Percentiles rank a stretch among this genome's conserved stretches.
phyloP scores from a whole-genome alignment of 2,888 invertebrate species.

The Eugnorisma glareosa region DNA sequence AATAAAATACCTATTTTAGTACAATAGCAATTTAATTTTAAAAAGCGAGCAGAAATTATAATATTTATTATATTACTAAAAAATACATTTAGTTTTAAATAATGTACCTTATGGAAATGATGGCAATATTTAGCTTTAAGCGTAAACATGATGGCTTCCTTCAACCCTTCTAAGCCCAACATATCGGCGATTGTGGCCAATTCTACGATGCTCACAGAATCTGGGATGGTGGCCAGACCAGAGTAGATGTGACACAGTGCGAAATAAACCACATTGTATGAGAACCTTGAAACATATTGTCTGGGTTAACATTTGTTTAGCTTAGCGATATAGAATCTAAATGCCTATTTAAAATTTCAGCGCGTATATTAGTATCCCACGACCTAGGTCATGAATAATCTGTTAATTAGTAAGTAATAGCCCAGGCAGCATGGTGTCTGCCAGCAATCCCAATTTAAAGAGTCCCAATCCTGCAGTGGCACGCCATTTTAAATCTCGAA shows the following conservation, averaged over 20 bases:
- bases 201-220: conserved; percentile 96
- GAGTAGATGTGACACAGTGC: conserved; percentile 98
- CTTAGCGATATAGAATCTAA: not conserved
- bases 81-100: not conserved
- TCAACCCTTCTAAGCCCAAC: conserved; percentile 96
- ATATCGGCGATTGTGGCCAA: conserved; percentile 97
- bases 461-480: not conserved
- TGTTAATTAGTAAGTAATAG: conserved; percentile 14
- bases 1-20: conserved; percentile 4
- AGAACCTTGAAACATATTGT: conserved; percentile 90
- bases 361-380: conserved; percentile 1
- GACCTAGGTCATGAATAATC: not conserved
- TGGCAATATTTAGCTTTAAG: conserved; percentile 97
- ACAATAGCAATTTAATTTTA: conserved; percentile 1
- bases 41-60: not conserved
- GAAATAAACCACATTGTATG: conserved; percentile 96
- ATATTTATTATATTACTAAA: not conserved
- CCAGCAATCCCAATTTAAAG: conserved; percentile 9
- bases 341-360: not conserved
- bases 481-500: not conserved
- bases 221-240: conserved; percentile 96
- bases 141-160: conserved; percentile 97
- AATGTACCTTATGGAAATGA: conserved; percentile 95
- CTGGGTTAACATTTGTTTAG: conserved; percentile 34
- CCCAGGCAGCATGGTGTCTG: not conserved